phyloP scores from a whole-genome alignment of 2,888 invertebrate genomes.

The Gastrophysa polygoni region DNA sequence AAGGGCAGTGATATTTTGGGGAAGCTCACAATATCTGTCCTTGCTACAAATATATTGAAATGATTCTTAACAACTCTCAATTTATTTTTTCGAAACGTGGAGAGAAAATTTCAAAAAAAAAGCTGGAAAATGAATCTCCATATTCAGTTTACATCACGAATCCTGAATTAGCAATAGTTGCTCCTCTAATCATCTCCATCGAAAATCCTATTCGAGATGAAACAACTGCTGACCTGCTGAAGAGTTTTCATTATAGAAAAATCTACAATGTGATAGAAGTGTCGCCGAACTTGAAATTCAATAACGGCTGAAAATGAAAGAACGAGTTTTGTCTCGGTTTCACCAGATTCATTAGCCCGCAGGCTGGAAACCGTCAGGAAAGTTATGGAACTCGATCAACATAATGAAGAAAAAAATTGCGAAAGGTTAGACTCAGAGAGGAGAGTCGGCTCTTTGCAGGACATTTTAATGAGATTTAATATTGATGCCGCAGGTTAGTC shows the following conservation, averaged over 20 bases:
- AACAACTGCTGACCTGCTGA: too few relatives aligned
- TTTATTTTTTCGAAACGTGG: too few relatives aligned
- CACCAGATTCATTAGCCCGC: slow-evolving; percentile 6
- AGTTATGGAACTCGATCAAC: slow-evolving; percentile 16
- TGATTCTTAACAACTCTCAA: too few relatives aligned
- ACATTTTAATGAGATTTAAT: not conserved
- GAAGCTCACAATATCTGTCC: too few relatives aligned
- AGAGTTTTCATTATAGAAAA: not conserved
- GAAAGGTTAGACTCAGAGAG: not conserved
- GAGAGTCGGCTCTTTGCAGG: not conserved
- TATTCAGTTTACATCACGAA: too few relatives aligned
- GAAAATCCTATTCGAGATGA: too few relatives aligned
- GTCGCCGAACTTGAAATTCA: not conserved
- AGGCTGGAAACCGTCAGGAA: slow-evolving; percentile 2
- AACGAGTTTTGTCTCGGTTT: not conserved
- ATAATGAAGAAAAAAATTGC: slow-evolving; percentile 10
- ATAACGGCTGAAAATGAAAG: slow-evolving; percentile 2
- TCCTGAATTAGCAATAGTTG: too few relatives aligned
- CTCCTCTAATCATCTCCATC: too few relatives aligned
- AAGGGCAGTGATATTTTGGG: too few relatives aligned
- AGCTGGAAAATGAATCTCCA: too few relatives aligned
- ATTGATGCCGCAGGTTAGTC: not conserved
- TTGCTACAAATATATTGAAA: too few relatives aligned
- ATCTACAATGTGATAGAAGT: not conserved
- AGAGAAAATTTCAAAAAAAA: too few relatives aligned